Evolutionary conservation across 2,797 vertebrate species (phyloP), one percentile per base, ranked within the genome.

Genomic region (Sebastes itinus): DNA sequence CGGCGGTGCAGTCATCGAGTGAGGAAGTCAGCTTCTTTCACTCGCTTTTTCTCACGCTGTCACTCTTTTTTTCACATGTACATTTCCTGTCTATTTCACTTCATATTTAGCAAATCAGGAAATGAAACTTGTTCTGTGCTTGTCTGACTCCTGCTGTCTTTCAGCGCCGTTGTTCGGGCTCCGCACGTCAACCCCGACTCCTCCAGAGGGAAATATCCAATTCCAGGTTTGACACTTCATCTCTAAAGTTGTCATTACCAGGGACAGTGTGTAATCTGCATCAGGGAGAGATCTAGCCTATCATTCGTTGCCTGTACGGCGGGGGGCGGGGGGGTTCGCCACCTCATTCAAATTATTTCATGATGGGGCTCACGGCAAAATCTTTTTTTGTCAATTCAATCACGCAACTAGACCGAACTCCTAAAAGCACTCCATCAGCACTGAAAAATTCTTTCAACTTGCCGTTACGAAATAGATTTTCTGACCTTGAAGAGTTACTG

Each of bases 141-240:
- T 28, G 30, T 52, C 49, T 59, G 56, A 62, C 58, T 60, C 12
- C 60, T 20, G 12, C 64, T 64, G 32, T 46, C 56, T 25, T 42
- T 70, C 30, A 14, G 23, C 33, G 2, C 59, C 22, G 28, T 25
- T n/a, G 7, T 52, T 22, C 6, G 1, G 28, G 18, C 7, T 46
- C n/a, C 11, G 1, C 73, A 22, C 23, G 1, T 74, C 64, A 22
- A 4, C 3, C 11, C 18, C 2, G 16, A 22, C 35, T 56, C 23
- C 72, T 83, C 84, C 4, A 9, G 9, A 27, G 63, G 71, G 32
- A 66, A 33, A 59, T 62, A 59, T 84, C 6, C 79, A 69, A 28
- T 80, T 78, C 63, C 35, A 46, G 14, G 6, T 33, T 70, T 68
- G 56, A 25, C 81, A 63, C 63, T 73, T 86, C 65, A 72, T 88